Conservation (phyloP, 2,113 vertebrate species). For the Sylvilagus bachmani region DNA sequence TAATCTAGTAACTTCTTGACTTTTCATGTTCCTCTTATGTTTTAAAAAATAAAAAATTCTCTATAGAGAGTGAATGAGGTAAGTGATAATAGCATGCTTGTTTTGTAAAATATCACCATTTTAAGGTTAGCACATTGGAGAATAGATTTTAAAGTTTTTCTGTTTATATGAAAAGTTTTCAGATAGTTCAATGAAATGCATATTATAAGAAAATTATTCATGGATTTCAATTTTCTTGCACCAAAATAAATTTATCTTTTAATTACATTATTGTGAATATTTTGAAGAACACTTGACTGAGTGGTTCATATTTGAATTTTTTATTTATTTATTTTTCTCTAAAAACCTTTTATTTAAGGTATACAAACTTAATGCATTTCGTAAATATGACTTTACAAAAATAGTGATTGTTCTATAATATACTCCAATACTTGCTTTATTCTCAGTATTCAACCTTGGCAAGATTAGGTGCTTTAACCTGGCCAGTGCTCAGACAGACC, state of each 20-base stretch:
- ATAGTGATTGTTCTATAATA: too few species aligned
- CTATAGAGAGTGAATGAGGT: background rate
- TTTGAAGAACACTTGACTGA: background rate
- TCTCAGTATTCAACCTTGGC: background rate
- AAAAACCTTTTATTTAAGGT: too few species aligned
- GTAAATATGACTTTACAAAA: too few species aligned
- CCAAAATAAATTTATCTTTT: too few species aligned
- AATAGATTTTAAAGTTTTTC: background rate
- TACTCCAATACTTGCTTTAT: background rate
- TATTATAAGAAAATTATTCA: too few species aligned
- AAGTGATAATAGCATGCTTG: background rate
- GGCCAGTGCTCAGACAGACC: background rate
- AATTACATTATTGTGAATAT: too few species aligned
- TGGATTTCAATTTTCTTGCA: too few species aligned
- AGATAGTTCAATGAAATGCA: too few species aligned
- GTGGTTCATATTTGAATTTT: background rate
- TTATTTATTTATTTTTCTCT: background rate
- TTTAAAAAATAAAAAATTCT: background rate
- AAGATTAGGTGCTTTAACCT: background rate
- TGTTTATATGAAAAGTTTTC: too few species aligned
- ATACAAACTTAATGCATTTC: too few species aligned
- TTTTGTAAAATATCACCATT: background rate
- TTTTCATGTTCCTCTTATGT: background rate
- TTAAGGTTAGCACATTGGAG: background rate
- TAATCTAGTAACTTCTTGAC: background rate